A percentile compares a stretch with the other conserved stretches of the same genome.
Conservation (phyloP, 1,140 invertebrate genomes). For the Calosoma granatense region DNA sequence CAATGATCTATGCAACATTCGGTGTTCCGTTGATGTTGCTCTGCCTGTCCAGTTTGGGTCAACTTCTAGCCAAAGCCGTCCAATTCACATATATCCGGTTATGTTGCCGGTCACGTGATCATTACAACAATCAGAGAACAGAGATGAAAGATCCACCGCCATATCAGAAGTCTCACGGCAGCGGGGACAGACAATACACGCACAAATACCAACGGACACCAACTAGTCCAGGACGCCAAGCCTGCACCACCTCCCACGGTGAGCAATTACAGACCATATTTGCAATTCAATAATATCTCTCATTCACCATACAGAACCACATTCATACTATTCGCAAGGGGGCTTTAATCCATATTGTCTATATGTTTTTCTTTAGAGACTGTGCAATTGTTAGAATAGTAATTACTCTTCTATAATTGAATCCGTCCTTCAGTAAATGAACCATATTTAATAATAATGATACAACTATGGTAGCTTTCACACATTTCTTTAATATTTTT, state of each 20-base stretch:
- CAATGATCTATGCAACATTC: conserved; percentile 74
- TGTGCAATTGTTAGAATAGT: too few relatives aligned
- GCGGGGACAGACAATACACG: background rate
- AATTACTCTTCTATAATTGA: too few relatives aligned
- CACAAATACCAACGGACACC: conserved; percentile 24
- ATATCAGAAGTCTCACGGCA: background rate
- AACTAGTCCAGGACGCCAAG: conserved; percentile 25
- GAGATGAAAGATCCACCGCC: background rate
- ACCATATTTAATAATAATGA: too few relatives aligned
- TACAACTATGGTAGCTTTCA: too few relatives aligned
- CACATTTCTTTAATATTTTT: too few relatives aligned
- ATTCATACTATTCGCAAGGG: too few relatives aligned
- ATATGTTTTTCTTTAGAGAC: too few relatives aligned
- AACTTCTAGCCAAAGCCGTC: conserved; percentile 63
- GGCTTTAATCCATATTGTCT: too few relatives aligned
- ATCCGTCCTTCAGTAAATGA: too few relatives aligned
- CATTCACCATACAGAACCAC: too few relatives aligned
- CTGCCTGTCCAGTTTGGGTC: conserved; percentile 76
- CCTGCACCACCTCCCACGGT: conserved; percentile 23
- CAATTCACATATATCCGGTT: conserved; percentile 58
- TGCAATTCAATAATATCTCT: too few relatives aligned
- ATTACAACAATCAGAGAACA: conserved; percentile 27
- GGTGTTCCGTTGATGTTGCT: conserved; percentile 81
- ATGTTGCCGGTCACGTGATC: conserved; percentile 41
- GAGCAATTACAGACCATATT: too few relatives aligned